These are phyloP conservation scores for Enteromius paludinosus DNA, from an alignment of 2,797 vertebrate species.

Conservation along the genomic window DNA sequence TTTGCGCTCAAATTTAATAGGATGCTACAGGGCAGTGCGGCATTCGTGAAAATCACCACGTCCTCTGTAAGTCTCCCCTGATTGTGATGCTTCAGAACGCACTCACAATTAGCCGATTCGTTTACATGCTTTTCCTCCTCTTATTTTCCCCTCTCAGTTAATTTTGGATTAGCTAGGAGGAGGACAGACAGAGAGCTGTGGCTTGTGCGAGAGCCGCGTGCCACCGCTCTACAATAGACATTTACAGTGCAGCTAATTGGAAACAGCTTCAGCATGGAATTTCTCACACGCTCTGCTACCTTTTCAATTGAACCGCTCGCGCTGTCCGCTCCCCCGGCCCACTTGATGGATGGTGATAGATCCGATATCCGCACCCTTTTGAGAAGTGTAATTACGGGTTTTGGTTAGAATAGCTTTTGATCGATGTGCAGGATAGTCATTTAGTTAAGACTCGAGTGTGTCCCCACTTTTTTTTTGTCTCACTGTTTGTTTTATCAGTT, in stretches of 20 bases:
- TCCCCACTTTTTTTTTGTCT: neutral
- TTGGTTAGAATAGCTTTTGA: slow-evolving; percentile 27
- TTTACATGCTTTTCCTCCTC: neutral
- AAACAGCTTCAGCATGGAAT: slow-evolving; percentile 85
- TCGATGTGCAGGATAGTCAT: slow-evolving; percentile 11
- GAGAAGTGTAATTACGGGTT: slow-evolving; percentile 41
- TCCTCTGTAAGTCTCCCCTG: slow-evolving; percentile 2
- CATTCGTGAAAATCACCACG: slow-evolving; percentile 9
- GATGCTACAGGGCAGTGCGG: slow-evolving; percentile 26
- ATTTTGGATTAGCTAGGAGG: slow-evolving; percentile 25
- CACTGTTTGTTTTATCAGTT: neutral
- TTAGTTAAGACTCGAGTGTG: slow-evolving; percentile 10
- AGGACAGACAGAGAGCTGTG: slow-evolving; percentile 9
- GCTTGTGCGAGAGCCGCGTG: slow-evolving; percentile 13
- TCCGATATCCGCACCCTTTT: slow-evolving; percentile 25
- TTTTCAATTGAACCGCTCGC: slow-evolving; percentile 82
- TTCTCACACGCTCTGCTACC: slow-evolving; percentile 78
- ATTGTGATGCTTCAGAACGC: neutral
- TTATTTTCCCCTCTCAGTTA: slow-evolving; percentile 19
- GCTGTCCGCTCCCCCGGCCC: slow-evolving; percentile 20
- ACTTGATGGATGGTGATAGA: slow-evolving; percentile 43
- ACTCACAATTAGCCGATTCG: neutral
- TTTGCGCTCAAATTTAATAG: neutral
- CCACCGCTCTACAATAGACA: slow-evolving; percentile 79
- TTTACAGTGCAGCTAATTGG: slow-evolving; percentile 82